A percentile compares a stretch with the other conserved stretches of the same genome.
Evolutionary conservation across 2,888 invertebrate genomes (phyloP).

Genomic region (Mesochorus sp.): DNA sequence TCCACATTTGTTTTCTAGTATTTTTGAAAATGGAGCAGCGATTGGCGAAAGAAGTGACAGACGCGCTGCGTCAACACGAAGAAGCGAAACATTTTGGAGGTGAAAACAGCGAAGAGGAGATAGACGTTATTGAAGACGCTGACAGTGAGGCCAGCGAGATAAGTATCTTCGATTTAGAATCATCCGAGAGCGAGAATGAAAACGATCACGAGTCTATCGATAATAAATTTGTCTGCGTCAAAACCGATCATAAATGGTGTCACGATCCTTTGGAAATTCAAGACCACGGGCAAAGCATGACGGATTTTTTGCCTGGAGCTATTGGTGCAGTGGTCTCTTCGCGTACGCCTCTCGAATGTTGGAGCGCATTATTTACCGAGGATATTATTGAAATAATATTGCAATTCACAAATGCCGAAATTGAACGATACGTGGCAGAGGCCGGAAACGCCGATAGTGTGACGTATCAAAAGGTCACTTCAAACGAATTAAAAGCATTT

Average conservation of each 20-base stretch:
- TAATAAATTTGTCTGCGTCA: conserved; percentile 11
- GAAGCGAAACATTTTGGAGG: conserved; percentile 17
- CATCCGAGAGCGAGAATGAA: not conserved
- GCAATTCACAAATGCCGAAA: conserved; percentile 24
- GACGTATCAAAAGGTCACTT: not conserved
- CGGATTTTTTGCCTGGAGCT: conserved; percentile 1
- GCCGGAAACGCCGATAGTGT: not conserved
- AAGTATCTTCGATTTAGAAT: conserved; percentile 10
- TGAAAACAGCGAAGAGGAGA: conserved; percentile 26
- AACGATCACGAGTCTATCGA: not conserved
- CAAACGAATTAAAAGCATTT: conserved; percentile 18
- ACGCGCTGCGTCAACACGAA: conserved; percentile 9
- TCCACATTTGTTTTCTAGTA: not conserved
- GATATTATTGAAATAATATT: conserved; percentile 24
- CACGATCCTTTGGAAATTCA: conserved; percentile 15
- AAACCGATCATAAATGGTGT: conserved; percentile 31
- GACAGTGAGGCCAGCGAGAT: conserved; percentile 16
- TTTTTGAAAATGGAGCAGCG: conserved; percentile 28
- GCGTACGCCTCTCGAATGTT: conserved; percentile 19
- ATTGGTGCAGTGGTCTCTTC: conserved; percentile 20
- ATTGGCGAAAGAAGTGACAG: conserved; percentile 12
- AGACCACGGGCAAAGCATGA: conserved; percentile 23
- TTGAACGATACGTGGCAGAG: conserved; percentile 8
- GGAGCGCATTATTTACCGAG: conserved; percentile 23
- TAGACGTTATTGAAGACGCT: conserved; percentile 14